Evolutionary conservation across 2,888 invertebrate species (phyloP), one percentile per base, ranked within the genome.

Genomic region (Argyresthia albistria): DNA sequence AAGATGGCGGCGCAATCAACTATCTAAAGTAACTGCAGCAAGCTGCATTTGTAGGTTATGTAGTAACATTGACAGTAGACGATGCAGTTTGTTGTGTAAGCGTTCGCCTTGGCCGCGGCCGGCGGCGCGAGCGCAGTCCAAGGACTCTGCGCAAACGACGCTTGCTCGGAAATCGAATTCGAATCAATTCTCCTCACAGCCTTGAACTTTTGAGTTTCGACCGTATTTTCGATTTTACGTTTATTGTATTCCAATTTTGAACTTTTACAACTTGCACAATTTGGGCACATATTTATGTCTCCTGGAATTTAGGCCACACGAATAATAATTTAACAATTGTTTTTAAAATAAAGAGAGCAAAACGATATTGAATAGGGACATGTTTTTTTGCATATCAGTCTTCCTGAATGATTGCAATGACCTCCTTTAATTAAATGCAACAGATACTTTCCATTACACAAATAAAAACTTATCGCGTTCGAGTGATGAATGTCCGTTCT

Each of bases 31-130:
- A 48, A 48, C 36, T 12, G 11, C 49, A 47, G 52, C 54, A 58
- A 59, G 60, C 63, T 63, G 64, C 50, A 12, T 45, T 70, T 70
- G 71, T 73, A 74, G 73, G 74, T 70, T 73, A 71, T 73, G 73
- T 79, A 78, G 81, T 81, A 78, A 80, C 81, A 81, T 81, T 81
- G 81, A 80, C 81, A 76, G 74, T 75, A 67, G 69, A 58, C 59
- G 60, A 60, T 36, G 59, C 25, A 25, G 25, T 25, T 25, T 25
- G 78, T 73, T 66, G 69, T 69, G 68, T 68, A 65, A 70, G 66
- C 68, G 68, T 60, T 69, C 62, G 79, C 76, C 80, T 79, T 77
- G 80, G 76, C 78, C 73, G 70, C 68, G 69, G 74, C 71, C 14
- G 12, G 35, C 35, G 35, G 35, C 43, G 47, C 42, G 35, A 37